Base-by-base conservation (phyloP, 1,140 invertebrate species). In the Paraescarpia echinospica region DNA sequence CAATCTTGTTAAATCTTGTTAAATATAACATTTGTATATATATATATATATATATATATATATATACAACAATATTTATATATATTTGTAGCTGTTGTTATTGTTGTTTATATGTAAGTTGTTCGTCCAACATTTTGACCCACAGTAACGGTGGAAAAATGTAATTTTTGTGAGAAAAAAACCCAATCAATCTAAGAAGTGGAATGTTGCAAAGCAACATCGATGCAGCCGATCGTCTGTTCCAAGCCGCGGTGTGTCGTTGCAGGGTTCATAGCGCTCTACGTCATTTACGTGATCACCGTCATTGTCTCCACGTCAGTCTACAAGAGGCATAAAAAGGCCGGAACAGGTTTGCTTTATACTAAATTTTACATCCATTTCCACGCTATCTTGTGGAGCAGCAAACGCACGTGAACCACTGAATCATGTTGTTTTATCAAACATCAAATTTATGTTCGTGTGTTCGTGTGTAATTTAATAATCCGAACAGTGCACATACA, bases 251-350 rank as follows among this genome's bases (percentile, higher is more conserved):
- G 2, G 59, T 12, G 9, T 77, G 9, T 77, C 59, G 90, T 93
- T 95, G 35, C 94, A 96, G 96, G 96, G 33, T 97, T 97, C 93
- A 96, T 97, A 34, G 51, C 96, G 33, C 93, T 97, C 88, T 97
- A 97, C 94, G 93, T 96, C 27, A n/a, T 97, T 1, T 97, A 97
- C 94, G 97, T 97, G 51, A 14, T 96, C 0, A 96, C 96, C 31
- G 97, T 97, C 9, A 95, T 97, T 34, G 92, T 96, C 89, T 97
- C 96, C 89, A 92, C 95, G 89, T 93, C 94, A 51, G 91, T 96
- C n/a, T 94, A 95, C 31, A 91, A 94, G 92, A 91, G n/a, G 35
- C n/a, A 90, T 33, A 91, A 94, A 94, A 89, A 33, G 88, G 31
- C 92, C 35, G 33, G 59, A 41, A 31, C 5, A 35, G 33, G 35